Evolutionary conservation across 2,888 invertebrate genomes (phyloP), one percentile per base, ranked within the genome.

Genomic region (Agonopterix alstromeriana): DNA sequence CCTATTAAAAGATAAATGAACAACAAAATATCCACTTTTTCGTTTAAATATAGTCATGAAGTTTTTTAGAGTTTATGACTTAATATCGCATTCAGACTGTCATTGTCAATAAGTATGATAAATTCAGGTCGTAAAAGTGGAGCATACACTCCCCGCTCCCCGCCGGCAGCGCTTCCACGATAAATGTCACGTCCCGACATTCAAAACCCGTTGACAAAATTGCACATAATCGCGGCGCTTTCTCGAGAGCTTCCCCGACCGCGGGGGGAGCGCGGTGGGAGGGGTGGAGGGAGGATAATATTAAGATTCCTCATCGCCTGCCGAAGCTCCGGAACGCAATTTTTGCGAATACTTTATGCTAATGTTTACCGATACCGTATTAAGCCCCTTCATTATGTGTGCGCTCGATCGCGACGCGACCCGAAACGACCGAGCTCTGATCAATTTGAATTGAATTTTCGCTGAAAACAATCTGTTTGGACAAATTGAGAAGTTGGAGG

Each of bases 401-500:
- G 53, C 56, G 46, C 17, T 36, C 10, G 8, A 14, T 35, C 12
- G 41, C 45, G 11, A 43, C 12, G 27, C 27, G 27, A 27, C 27
- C 27, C 27, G 27, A 5, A 27, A 27, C 48, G 38, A 50, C 54
- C 57, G 55, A 64, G 67, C 58, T 58, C 57, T 63, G 64, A 73
- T 71, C 63, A 63, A 73, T 72, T 75, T 63, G 65, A 77, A 80
- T 78, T 74, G 71, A 75, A 74, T 76, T 76, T 73, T 58, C 65
- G 62, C 56, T 63, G 72, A 73, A 80, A 78, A 77, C 78, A 81
- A 81, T 80, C 76, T 78, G 78, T 75, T 77, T 74, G 74, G 63
- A 71, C 73, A 75, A 77, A 75, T 70, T 72, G 69, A 64, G 67
- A 75, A 77, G 73, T 75, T 73, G 55, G 70, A 57, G 67, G 60